Percentiles rank a stretch among this genome's conserved stretches.
phyloP scores from a whole-genome alignment of 2,113 vertebrate genomes.

The Pycnonotus jocosus region DNA sequence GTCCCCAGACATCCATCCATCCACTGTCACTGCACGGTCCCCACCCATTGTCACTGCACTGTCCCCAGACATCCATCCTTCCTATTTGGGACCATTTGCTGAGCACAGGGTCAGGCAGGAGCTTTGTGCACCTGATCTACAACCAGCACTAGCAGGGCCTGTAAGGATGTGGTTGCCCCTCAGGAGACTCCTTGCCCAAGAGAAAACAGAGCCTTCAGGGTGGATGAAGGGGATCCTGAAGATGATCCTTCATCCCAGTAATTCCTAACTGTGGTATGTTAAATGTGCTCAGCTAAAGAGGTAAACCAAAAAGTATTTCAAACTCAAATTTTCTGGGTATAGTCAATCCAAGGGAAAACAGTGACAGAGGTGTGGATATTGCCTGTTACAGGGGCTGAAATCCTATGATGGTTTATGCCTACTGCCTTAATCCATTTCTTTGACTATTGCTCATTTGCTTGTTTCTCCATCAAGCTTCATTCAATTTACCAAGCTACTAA shows the following conservation, averaged over 20 bases:
- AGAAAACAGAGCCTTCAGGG: background rate
- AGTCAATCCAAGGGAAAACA: background rate
- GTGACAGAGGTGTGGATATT: background rate
- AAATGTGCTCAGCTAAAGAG: background rate
- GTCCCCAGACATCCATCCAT: too few species aligned
- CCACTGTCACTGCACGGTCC: too few species aligned
- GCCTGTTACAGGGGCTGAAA: background rate
- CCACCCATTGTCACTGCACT: background rate
- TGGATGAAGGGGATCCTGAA: background rate
- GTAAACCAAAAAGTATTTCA: background rate
- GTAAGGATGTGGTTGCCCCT: accelerated
- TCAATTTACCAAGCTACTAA: background rate
- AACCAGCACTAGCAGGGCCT: background rate
- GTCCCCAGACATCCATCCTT: background rate
- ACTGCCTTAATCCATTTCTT: background rate
- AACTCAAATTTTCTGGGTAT: background rate
- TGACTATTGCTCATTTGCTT: background rate
- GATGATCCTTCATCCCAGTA: background rate
- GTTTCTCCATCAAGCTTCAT: background rate
- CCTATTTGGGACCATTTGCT: background rate
- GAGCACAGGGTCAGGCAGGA: background rate
- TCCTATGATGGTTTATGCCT: background rate
- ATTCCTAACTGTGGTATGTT: background rate
- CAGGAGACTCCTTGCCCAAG: accelerated
- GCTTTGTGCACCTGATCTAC: background rate